phyloP scores from a whole-genome alignment of 2,113 vertebrate species.

The Silurus meridionalis region DNA sequence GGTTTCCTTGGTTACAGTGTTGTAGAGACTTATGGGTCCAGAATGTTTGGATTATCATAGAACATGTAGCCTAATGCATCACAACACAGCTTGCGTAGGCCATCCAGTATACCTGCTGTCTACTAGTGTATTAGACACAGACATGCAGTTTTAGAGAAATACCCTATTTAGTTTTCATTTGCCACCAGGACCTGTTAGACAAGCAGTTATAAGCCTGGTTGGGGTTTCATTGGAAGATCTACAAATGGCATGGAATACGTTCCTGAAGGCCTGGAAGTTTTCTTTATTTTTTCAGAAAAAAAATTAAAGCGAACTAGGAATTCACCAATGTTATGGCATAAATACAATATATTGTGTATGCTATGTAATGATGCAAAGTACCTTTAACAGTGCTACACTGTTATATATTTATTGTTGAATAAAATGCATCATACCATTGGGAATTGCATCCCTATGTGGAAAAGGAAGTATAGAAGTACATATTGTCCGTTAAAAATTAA shows the following conservation, averaged over 20 bases:
- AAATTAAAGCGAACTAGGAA: neutral
- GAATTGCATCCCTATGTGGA: neutral
- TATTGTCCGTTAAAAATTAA: neutral
- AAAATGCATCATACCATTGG: neutral
- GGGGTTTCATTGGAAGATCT: neutral
- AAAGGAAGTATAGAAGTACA: neutral
- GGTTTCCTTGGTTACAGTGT: conserved; percentile 44
- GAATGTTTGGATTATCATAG: conserved; percentile 36
- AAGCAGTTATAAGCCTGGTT: neutral
- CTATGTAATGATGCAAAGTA: neutral
- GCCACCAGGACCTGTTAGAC: neutral
- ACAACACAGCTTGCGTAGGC: conserved; percentile 6
- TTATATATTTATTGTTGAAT: neutral
- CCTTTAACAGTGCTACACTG: neutral
- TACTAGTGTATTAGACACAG: neutral
- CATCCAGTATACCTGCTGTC: neutral
- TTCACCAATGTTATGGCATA: neutral
- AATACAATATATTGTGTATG: neutral
- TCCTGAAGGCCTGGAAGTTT: neutral
- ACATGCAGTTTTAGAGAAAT: neutral
- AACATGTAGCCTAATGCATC: conserved; percentile 30
- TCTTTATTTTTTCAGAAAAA: neutral
- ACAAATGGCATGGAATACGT: neutral
- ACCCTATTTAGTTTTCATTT: neutral
- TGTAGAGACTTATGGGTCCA: conserved; percentile 33